phyloP scores from a whole-genome alignment of 1,140 invertebrate genomes.

The Hestina assimilis region DNA sequence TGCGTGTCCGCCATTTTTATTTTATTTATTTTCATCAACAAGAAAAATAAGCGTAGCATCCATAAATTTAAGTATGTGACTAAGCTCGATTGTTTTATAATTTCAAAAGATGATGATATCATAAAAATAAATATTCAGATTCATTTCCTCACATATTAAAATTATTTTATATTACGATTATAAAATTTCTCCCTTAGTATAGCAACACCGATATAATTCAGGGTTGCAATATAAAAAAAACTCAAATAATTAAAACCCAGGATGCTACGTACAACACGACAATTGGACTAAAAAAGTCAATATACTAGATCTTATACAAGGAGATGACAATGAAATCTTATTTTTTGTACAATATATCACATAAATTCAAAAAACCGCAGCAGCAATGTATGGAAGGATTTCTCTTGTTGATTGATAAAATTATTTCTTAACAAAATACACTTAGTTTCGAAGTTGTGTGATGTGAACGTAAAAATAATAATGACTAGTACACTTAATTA shows the following conservation, averaged over 20 bases:
- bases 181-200: slow-evolving; percentile 10
- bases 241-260: not conserved
- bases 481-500: not conserved
- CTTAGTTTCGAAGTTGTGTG: not conserved
- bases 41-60: slow-evolving; percentile 31
- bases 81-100: slow-evolving; percentile 22
- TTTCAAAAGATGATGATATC: slow-evolving; percentile 10
- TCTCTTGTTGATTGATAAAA: slow-evolving; percentile 29
- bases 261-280: slow-evolving; percentile 25
- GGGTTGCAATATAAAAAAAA: slow-evolving; percentile 3
- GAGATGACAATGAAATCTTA: slow-evolving; percentile 46
- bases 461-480: not conserved
- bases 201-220: slow-evolving; percentile 4
- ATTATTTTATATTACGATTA: slow-evolving; percentile 8
- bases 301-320: slow-evolving; percentile 53
- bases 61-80: slow-evolving; percentile 8
- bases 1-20: slow-evolving; percentile 27
- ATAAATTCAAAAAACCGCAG: slow-evolving; percentile 51
- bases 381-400: slow-evolving; percentile 33
- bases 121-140: slow-evolving; percentile 7
- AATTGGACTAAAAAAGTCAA: slow-evolving; percentile 55
- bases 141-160: slow-evolving; percentile 4
- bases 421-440: slow-evolving; percentile 9
- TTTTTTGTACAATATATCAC: slow-evolving; percentile 73
- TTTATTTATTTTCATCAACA: slow-evolving; percentile 33